Base-by-base conservation (phyloP, 2,888 invertebrate genomes). In the Cecidostiba fungosa region DNA sequence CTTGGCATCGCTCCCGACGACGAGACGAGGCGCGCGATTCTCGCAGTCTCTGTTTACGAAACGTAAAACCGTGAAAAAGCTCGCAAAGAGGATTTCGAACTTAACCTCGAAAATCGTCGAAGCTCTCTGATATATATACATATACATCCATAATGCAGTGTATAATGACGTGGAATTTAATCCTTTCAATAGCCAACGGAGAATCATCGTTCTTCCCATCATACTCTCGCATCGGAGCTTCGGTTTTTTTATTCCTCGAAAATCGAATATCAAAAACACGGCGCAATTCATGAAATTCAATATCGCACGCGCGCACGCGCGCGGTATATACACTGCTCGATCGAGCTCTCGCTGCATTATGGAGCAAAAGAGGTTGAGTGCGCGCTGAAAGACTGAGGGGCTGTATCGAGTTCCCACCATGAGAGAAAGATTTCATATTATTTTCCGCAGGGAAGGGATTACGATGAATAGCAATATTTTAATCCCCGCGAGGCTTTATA, bases 11-110 rank as follows among this genome's bases (percentile, higher is more conserved):
- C 26, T 66, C 14, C n/a, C 50, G n/a, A 54, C 0, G n/a, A n/a
- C 43, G 16, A 36, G 32, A 19, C 50, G 5, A 50, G 19, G 16
- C 12, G 16, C 77, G 82, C 80, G 54, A 72, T 1, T 73, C 32
- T 74, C 72, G 32, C 8, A 3, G 47, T 47, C 26, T 50, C 69
- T 92, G 92, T 93, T 92, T 92, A 92, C 92, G 93, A 92, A 93
- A 93, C 90, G 90, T 91, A 92, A 93, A 93, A 92, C 93, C 91
- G 92, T 92, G 93, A 93, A 92, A 93, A 92, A 92, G 90, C 90
- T 91, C 84, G 90, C 90, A 92, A 92, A 93, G 93, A 91, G 92
- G 93, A 92, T 93, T 92, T 91, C 87, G 86, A 87, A 89, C 89
- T 90, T 87, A 88, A 87, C 88, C 90, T 89, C 86, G 84, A 88